Percentiles rank a stretch among this genome's conserved stretches.
Evolutionary conservation across 2,888 invertebrate species (phyloP).

Genomic region (Microctonus hyperodae): DNA sequence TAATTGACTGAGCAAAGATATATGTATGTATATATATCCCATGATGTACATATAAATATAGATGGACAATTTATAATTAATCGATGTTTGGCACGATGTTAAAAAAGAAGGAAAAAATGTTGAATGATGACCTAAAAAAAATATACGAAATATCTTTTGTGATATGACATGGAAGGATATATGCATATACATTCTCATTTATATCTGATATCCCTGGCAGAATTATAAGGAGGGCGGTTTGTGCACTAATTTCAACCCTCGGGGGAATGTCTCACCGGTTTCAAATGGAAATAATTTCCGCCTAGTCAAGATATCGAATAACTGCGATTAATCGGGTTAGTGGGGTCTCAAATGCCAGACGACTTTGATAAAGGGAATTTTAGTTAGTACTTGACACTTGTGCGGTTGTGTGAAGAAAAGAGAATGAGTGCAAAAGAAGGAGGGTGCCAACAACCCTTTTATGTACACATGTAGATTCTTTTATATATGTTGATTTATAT

Average conservation of each 20-base stretch:
- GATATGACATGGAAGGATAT: too few species aligned
- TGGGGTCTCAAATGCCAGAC: constrained; percentile 28
- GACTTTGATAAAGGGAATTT: constrained; percentile 11
- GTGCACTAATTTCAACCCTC: constrained; percentile 25
- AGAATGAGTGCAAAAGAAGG: neutral
- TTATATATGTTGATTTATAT: neutral
- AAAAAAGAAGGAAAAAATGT: neutral
- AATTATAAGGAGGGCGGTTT: constrained; percentile 27
- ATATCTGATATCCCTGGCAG: constrained; percentile 8
- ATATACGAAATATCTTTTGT: too few species aligned
- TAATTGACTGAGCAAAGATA: constrained; percentile 4
- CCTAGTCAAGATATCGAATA: constrained; percentile 40
- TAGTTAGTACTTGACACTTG: constrained; percentile 23
- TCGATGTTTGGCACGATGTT: neutral
- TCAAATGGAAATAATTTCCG: constrained; percentile 39
- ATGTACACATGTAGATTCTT: neutral
- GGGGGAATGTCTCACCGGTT: constrained; percentile 36
- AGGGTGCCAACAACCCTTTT: neutral
- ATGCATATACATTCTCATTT: constrained; percentile 15
- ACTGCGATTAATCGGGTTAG: constrained; percentile 53
- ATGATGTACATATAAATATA: too few species aligned
- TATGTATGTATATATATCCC: too few species aligned
- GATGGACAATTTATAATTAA: neutral
- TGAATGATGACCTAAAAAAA: neutral
- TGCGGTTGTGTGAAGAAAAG: neutral